Conservation (phyloP, 1,140 invertebrate genomes). For the Zaprionus vittiger region DNA sequence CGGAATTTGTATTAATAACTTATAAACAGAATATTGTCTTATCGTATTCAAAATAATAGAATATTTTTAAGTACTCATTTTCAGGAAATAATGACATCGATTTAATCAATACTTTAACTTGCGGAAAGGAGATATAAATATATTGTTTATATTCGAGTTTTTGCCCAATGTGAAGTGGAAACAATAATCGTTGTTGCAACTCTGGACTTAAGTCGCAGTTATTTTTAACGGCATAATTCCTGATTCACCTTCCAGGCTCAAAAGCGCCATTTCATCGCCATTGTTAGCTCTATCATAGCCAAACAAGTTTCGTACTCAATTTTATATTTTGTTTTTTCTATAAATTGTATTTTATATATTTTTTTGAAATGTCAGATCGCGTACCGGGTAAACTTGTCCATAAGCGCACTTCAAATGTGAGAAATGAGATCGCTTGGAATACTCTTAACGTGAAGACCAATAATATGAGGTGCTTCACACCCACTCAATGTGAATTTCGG, state of each 20-base stretch:
- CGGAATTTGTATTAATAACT: no score
- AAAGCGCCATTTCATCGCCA: not conserved
- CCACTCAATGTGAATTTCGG: not conserved
- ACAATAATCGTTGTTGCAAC: not conserved
- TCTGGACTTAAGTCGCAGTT: not conserved
- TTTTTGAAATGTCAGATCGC: not conserved
- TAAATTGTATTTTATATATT: not conserved
- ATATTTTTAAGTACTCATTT: no score
- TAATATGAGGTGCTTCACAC: not conserved
- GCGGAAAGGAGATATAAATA: no score
- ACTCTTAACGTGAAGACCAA: not conserved
- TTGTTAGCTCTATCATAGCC: not conserved
- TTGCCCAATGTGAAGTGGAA: not conserved
- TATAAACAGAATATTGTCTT: no score
- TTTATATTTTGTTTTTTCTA: not conserved
- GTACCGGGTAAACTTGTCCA: not conserved
- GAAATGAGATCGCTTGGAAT: conserved; percentile 1
- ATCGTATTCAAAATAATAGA: no score
- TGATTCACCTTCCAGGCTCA: not conserved
- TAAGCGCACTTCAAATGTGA: not conserved
- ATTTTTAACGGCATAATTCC: conserved; percentile 1
- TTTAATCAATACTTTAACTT: no score
- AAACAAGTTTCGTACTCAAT: not conserved
- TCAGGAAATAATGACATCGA: no score
- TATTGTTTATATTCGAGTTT: no score